Evolutionary conservation across 2,113 vertebrate genomes (phyloP).

Genomic region (Grus americana): DNA sequence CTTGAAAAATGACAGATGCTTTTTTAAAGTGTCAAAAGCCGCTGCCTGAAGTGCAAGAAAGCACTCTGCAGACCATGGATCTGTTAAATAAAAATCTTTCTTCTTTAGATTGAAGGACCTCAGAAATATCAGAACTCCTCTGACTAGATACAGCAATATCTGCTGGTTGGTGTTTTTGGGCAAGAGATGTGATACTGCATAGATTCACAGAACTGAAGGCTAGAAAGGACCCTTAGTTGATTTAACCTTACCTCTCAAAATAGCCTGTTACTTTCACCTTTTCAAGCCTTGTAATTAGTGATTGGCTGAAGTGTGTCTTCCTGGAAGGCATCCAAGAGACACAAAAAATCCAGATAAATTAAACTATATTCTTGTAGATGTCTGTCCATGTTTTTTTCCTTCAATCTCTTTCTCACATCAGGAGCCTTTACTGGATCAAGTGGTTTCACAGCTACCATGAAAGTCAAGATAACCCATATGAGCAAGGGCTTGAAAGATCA

Average conservation of each 20-base stretch:
- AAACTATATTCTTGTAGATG: neutral
- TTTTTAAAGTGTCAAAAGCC: conserved; percentile 17
- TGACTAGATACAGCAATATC: neutral
- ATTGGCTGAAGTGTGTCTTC: neutral
- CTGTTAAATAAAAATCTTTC: neutral
- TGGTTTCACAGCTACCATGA: neutral
- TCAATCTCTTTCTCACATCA: neutral
- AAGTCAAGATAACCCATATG: neutral
- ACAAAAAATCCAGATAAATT: neutral
- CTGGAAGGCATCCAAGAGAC: neutral
- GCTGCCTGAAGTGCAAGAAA: neutral
- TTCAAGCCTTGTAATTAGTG: neutral
- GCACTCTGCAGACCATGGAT: neutral
- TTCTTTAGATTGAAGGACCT: neutral
- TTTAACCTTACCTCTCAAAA: neutral
- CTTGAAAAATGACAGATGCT: conserved; percentile 36
- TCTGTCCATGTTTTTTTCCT: neutral
- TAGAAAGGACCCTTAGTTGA: neutral
- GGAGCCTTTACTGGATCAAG: neutral
- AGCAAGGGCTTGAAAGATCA: neutral
- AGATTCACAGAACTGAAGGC: neutral
- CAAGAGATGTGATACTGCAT: neutral
- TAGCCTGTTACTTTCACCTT: neutral
- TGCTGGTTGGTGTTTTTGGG: neutral
- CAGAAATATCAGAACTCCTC: neutral